phyloP scores from a whole-genome alignment of 2,797 vertebrate genomes.

The Morus bassanus region DNA sequence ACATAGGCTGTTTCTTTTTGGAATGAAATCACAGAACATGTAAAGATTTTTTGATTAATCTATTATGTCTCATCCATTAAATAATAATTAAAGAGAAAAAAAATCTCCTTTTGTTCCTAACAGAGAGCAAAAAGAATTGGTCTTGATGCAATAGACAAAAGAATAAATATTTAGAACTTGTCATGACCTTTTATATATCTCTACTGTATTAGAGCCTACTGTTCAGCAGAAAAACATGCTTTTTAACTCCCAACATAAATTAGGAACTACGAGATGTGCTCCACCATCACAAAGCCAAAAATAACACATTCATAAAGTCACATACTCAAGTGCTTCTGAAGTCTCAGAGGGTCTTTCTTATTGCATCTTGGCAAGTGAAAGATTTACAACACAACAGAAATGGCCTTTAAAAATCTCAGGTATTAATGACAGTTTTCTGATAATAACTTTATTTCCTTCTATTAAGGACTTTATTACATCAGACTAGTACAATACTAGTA shows the following conservation, averaged over 20 bases:
- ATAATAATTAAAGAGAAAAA: not conserved
- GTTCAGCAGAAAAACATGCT: constrained; percentile 13
- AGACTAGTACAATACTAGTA: constrained; percentile 47
- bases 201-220: not conserved
- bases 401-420: constrained; percentile 32
- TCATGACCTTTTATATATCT: not conserved
- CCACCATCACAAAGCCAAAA: not conserved
- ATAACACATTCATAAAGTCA: constrained; percentile 29
- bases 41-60: not conserved
- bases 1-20: not conserved
- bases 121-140: not conserved
- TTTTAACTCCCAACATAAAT: constrained; percentile 30
- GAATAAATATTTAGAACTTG: constrained; percentile 12
- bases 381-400: constrained; percentile 47
- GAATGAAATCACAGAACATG: not conserved
- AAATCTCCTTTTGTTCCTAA: accelerated
- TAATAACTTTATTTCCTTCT: constrained; percentile 36
- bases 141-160: not conserved
- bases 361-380: constrained; percentile 29
- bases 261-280: not conserved
- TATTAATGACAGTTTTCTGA: constrained; percentile 55
- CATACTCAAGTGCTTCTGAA: not conserved
- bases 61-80: not conserved
- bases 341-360: constrained; percentile 55
- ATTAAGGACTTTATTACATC: constrained; percentile 63